Percentiles rank a stretch among this genome's conserved stretches.
phyloP scores from a whole-genome alignment of 2,113 vertebrate genomes.

The Calonectris borealis region DNA sequence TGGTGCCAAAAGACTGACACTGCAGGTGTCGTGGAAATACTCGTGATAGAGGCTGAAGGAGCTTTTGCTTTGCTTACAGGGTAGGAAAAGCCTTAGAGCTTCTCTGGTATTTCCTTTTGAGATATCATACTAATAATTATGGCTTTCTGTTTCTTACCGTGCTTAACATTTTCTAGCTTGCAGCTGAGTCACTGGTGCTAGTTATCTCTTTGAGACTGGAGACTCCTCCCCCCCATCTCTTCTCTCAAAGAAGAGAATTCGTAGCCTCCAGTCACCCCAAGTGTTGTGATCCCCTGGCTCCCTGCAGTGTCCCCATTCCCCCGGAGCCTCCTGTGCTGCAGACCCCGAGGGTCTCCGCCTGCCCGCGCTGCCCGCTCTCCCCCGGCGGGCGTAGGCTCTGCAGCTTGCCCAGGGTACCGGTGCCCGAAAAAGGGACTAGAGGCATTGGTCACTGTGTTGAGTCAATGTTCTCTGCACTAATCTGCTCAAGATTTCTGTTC shows the following conservation, averaged over 20 bases:
- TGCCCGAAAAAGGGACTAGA: background rate
- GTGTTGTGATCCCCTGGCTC: background rate
- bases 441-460: accelerated
- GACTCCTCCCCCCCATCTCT: background rate
- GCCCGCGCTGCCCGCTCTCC: accelerated
- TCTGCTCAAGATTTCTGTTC: background rate
- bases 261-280: background rate
- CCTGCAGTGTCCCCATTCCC: too few species aligned
- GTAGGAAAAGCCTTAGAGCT: background rate
- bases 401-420: background rate
- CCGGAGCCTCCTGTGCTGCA: accelerated
- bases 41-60: background rate
- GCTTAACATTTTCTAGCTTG: background rate
- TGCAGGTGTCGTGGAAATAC: background rate
- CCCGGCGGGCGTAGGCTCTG: accelerated
- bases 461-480: background rate
- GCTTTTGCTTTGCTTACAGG: background rate
- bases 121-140: background rate
- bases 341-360: accelerated
- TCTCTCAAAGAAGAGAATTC: background rate
- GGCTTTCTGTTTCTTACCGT: background rate
- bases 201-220: background rate
- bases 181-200: background rate
- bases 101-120: background rate
- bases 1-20: background rate